These are phyloP conservation scores for Psilopsiagon aurifrons DNA, from an alignment of 2,113 vertebrate genomes.

Conservation along the genomic window DNA sequence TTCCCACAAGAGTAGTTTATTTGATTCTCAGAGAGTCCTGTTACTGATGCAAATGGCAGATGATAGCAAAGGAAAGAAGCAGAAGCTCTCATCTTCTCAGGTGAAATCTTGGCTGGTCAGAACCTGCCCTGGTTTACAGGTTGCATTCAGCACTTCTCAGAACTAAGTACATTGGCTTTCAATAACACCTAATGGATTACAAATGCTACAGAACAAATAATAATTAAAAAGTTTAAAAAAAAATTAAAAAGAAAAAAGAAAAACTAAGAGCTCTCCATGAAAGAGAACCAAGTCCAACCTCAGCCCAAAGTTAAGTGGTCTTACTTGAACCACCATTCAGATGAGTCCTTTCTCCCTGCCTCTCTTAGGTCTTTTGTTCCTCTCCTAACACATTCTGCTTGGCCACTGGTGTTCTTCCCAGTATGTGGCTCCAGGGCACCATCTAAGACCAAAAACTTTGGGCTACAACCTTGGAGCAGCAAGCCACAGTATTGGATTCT, in stretches of 20 bases:
- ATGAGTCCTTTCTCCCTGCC: not conserved
- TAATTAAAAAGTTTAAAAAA: not conserved
- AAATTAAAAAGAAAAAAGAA: not conserved
- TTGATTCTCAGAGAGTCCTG: not conserved
- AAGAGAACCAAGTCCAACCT: not conserved
- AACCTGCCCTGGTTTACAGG: not conserved
- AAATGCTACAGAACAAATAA: not conserved
- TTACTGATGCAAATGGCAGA: not conserved
- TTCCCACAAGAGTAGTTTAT: not conserved
- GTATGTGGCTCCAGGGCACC: not conserved
- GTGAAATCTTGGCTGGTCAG: not conserved
- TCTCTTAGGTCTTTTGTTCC: not conserved
- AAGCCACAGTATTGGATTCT: not conserved
- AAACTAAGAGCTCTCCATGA: not conserved
- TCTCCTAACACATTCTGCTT: not conserved
- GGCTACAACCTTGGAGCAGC: not conserved
- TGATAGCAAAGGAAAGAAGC: not conserved
- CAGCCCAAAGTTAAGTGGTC: not conserved
- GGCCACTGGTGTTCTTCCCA: not conserved
- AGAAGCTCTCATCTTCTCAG: not conserved
- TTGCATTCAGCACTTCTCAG: not conserved
- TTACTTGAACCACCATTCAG: not conserved
- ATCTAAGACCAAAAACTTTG: not conserved
- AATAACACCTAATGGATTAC: not conserved
- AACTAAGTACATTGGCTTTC: not conserved